phyloP scores from a whole-genome alignment of 2,113 vertebrate genomes.

The Scomber colias region DNA sequence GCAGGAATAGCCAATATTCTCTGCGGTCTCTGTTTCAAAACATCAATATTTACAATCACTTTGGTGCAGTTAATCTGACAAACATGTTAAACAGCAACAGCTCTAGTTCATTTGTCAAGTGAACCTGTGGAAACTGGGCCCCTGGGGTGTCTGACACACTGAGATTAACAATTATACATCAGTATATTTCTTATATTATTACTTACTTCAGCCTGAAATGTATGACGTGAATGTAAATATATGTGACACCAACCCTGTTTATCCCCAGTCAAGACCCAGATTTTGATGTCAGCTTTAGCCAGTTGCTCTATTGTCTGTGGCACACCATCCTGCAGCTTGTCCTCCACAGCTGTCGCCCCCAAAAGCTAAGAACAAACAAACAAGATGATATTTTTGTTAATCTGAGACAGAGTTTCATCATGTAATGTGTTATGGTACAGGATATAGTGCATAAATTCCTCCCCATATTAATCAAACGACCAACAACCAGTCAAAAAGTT shows the following conservation, averaged over 20 bases:
- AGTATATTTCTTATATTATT: no score
- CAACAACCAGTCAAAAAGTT: background rate
- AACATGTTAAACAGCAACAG: background rate
- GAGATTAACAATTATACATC: no score
- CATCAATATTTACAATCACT: background rate
- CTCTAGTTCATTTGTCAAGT: background rate
- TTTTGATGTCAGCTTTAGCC: constrained; percentile 92
- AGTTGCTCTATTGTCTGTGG: constrained; percentile 93
- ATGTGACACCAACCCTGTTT: constrained; percentile 89
- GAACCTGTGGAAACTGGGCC: background rate
- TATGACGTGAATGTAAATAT: background rate
- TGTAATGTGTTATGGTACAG: no score
- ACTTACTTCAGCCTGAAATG: background rate
- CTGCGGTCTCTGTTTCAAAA: constrained; percentile 89
- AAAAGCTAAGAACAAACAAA: constrained; percentile 82
- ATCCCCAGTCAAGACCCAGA: constrained; percentile 97
- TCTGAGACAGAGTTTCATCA: no score
- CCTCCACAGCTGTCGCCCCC: constrained; percentile 94
- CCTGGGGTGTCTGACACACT: background rate
- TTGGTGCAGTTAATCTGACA: background rate
- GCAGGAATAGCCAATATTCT: constrained; percentile 95
- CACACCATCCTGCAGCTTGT: constrained; percentile 95
- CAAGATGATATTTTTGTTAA: no score
- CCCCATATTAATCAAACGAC: background rate
- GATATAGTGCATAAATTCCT: no score